Evolutionary conservation across 2,797 vertebrate species (phyloP).

Genomic region (Streptopelia turtur): DNA sequence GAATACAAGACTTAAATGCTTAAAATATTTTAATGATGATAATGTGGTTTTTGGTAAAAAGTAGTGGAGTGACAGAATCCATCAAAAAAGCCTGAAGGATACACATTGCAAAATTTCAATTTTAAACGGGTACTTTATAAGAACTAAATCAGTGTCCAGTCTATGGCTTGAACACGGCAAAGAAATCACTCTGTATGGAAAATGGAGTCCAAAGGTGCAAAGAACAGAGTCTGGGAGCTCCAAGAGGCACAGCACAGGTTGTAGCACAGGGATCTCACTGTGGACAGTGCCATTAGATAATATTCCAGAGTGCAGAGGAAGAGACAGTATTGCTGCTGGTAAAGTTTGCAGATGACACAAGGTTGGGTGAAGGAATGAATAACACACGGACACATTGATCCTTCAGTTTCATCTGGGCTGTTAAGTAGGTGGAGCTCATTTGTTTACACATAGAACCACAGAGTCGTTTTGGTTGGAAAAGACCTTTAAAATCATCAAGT

Average conservation of each 20-base stretch:
- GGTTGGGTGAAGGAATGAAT: not conserved
- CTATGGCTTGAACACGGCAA: not conserved
- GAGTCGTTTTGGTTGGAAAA: too few relatives aligned
- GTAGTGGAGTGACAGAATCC: not conserved
- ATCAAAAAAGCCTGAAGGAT: not conserved
- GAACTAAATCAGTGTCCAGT: not conserved
- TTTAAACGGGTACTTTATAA: not conserved
- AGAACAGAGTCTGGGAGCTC: not conserved
- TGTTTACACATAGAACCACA: not conserved
- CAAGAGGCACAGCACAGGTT: not conserved
- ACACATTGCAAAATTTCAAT: not conserved
- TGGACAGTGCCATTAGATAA: not conserved
- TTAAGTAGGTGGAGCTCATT: not conserved
- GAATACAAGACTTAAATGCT: not conserved
- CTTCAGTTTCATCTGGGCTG: not conserved
- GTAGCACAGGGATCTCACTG: not conserved
- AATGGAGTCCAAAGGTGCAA: not conserved
- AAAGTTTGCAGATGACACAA: not conserved
- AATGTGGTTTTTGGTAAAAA: not conserved
- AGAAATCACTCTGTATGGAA: not conserved
- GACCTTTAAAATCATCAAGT: too few relatives aligned
- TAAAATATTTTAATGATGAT: not conserved
- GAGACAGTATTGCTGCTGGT: not conserved
- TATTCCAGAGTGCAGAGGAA: not conserved
- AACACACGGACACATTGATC: not conserved